A percentile compares a stretch with the other conserved stretches of the same genome.
phyloP scores from a whole-genome alignment of 2,113 vertebrate genomes.

The Hippocampus barbouri region DNA sequence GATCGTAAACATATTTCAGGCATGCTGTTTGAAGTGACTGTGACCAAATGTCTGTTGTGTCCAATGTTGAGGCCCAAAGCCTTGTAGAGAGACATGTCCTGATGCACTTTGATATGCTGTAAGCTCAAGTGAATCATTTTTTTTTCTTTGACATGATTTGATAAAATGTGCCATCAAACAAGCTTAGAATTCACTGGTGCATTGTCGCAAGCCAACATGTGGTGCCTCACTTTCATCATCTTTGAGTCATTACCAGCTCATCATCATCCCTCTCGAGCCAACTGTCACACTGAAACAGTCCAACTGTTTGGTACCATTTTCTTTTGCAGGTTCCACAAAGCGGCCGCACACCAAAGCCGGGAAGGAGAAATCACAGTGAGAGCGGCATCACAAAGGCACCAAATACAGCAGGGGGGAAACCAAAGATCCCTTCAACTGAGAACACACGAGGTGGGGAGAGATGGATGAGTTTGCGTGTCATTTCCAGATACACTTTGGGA shows the following conservation, averaged over 20 bases:
- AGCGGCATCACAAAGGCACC: conserved; percentile 27
- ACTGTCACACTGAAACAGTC: conserved; percentile 23
- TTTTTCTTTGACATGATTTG: not conserved
- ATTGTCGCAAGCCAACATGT: conserved; percentile 26
- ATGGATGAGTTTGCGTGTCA: conserved; percentile 66
- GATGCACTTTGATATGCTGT: not conserved
- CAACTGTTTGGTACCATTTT: conserved; percentile 14
- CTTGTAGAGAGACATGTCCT: not conserved
- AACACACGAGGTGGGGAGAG: conserved; percentile 62
- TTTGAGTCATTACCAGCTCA: conserved; percentile 35
- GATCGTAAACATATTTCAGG: too few relatives aligned
- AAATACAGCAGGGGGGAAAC: conserved; percentile 22
- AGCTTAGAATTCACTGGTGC: conserved; percentile 6
- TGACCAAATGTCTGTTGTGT: not conserved
- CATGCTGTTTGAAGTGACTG: too few relatives aligned
- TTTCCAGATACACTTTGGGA: conserved; percentile 20
- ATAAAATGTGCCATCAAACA: conserved; percentile 1
- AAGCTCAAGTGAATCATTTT: not conserved
- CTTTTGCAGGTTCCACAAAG: conserved; percentile 43
- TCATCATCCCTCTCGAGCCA: conserved; percentile 24
- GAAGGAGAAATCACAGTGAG: conserved; percentile 38
- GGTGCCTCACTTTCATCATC: conserved; percentile 22
- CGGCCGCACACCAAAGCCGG: conserved; percentile 42
- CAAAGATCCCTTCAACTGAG: conserved; percentile 42
- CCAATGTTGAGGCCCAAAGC: not conserved